Percentiles rank a stretch among this genome's conserved stretches.
phyloP scores from a whole-genome alignment of 2,888 invertebrate genomes.

The Stictocephala bisonia region DNA sequence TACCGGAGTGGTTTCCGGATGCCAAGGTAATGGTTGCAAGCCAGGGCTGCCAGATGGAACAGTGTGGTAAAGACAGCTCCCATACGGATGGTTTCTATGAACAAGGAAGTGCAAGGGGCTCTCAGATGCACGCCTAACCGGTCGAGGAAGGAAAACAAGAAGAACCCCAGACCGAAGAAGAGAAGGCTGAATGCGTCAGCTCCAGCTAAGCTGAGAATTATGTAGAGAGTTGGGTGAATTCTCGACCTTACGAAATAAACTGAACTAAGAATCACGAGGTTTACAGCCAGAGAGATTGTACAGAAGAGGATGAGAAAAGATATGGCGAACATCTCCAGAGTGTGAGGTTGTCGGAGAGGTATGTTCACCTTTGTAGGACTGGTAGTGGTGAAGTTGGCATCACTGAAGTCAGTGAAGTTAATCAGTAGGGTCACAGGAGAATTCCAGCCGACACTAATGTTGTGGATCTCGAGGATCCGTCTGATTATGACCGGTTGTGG shows the following conservation, averaged over 20 bases:
- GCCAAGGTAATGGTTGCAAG: slow-evolving; percentile 76
- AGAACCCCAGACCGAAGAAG: slow-evolving; percentile 67
- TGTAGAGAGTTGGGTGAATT: slow-evolving; percentile 46
- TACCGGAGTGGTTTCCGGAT: slow-evolving; percentile 73
- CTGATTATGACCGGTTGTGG: too few relatives aligned
- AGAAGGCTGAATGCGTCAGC: slow-evolving; percentile 64
- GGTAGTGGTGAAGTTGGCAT: too few relatives aligned
- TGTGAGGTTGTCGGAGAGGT: too few relatives aligned
- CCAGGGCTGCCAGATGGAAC: slow-evolving; percentile 72
- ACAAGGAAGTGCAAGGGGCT: slow-evolving; percentile 59
- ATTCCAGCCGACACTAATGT: too few relatives aligned
- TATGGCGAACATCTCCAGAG: not conserved
- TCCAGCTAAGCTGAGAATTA: slow-evolving; percentile 52
- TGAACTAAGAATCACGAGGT: slow-evolving; percentile 68
- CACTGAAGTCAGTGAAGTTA: too few relatives aligned
- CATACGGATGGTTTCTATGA: slow-evolving; percentile 67
- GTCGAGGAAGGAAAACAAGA: slow-evolving; percentile 68
- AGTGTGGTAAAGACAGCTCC: slow-evolving; percentile 74
- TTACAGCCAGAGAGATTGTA: slow-evolving; percentile 67
- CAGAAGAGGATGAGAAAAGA: slow-evolving; percentile 66
- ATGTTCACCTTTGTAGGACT: too few relatives aligned
- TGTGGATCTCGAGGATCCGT: too few relatives aligned
- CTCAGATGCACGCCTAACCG: not conserved
- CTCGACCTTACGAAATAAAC: slow-evolving; percentile 67
- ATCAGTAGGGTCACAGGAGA: too few relatives aligned